phyloP scores from a whole-genome alignment of 2,888 invertebrate species.

The Dastarcus helophoroides region DNA sequence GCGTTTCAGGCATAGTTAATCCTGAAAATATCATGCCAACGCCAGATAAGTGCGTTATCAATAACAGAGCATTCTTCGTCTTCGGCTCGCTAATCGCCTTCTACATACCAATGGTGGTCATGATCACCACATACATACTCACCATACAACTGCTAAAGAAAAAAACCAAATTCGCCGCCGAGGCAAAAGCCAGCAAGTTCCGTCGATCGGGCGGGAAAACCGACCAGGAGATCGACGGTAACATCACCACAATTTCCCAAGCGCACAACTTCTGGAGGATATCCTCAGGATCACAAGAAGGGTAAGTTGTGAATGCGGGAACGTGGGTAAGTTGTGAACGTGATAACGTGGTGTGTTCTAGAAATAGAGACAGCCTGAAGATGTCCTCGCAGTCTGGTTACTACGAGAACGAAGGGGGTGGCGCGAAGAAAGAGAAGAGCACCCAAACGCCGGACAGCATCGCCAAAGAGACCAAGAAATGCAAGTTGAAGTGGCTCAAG shows the following conservation, averaged over 20 bases:
- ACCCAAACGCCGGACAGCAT: slow-evolving; percentile 65
- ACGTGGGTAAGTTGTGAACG: no score
- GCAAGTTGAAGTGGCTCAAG: slow-evolving; percentile 47
- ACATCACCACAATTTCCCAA: slow-evolving; percentile 21
- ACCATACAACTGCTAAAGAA: slow-evolving; percentile 78
- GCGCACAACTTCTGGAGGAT: slow-evolving; percentile 31
- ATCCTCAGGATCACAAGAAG: slow-evolving; percentile 33
- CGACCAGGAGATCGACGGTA: slow-evolving; percentile 27
- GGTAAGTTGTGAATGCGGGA: slow-evolving; percentile 19
- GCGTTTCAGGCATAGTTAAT: slow-evolving; percentile 58
- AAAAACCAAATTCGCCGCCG: slow-evolving; percentile 62
- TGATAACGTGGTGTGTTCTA: no score
- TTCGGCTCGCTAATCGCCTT: slow-evolving; percentile 89
- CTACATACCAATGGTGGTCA: slow-evolving; percentile 89
- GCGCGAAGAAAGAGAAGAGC: slow-evolving; percentile 47
- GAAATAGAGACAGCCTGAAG: no score
- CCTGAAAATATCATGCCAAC: slow-evolving; percentile 71
- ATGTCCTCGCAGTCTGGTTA: no score
- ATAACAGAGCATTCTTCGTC: slow-evolving; percentile 76
- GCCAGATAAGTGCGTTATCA: slow-evolving; percentile 65
- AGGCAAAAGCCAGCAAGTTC: no score
- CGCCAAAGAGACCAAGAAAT: slow-evolving; percentile 53
- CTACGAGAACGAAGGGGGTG: slow-evolving; percentile 43
- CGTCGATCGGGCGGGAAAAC: slow-evolving; percentile 40
- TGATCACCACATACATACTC: slow-evolving; percentile 84